A percentile compares a stretch with the other conserved stretches of the same genome.
Conservation (phyloP, 2,113 vertebrate genomes). For the Brachyhypopomus occidentalis region DNA sequence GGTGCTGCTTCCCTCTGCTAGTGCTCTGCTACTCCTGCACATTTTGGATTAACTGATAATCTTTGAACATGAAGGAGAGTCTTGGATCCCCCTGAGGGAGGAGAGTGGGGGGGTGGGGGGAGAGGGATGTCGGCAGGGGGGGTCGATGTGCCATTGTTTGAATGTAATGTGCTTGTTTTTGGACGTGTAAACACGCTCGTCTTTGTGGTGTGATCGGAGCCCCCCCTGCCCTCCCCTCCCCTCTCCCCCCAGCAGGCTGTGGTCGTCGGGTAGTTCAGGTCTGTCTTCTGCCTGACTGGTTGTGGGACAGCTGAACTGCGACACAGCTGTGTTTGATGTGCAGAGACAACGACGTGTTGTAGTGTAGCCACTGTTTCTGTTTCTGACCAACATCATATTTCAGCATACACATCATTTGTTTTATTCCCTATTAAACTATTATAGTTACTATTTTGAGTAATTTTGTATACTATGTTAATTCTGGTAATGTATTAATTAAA, state of each 20-base stretch:
- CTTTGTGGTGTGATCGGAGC: slow-evolving; percentile 64
- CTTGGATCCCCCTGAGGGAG: slow-evolving; percentile 71
- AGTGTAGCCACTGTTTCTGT: not conserved
- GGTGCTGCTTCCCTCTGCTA: slow-evolving; percentile 56
- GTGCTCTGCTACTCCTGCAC: slow-evolving; percentile 74
- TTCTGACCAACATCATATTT: not conserved
- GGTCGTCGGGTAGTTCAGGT: slow-evolving; percentile 60
- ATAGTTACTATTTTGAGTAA: too few relatives aligned
- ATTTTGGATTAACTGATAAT: slow-evolving; percentile 86
- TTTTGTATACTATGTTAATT: too few relatives aligned
- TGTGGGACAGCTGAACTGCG: slow-evolving; percentile 12
- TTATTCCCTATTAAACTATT: too few relatives aligned
- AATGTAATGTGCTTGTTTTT: slow-evolving; percentile 75
- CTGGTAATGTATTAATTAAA: too few relatives aligned
- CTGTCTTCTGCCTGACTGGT: slow-evolving; percentile 53
- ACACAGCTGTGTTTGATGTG: slow-evolving; percentile 9
- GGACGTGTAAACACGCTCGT: slow-evolving; percentile 74
- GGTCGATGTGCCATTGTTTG: slow-evolving; percentile 72
- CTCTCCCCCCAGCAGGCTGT: slow-evolving; percentile 63
- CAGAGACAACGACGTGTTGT: not conserved
- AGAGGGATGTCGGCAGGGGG: slow-evolving; percentile 57
- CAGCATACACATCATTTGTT: not conserved
- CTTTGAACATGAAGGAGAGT: slow-evolving; percentile 82
- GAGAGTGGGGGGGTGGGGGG: slow-evolving; percentile 67
- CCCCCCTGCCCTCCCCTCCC: too few relatives aligned